phyloP scores from a whole-genome alignment of 2,113 vertebrate species.

The Ornithorhynchus anatinus region DNA sequence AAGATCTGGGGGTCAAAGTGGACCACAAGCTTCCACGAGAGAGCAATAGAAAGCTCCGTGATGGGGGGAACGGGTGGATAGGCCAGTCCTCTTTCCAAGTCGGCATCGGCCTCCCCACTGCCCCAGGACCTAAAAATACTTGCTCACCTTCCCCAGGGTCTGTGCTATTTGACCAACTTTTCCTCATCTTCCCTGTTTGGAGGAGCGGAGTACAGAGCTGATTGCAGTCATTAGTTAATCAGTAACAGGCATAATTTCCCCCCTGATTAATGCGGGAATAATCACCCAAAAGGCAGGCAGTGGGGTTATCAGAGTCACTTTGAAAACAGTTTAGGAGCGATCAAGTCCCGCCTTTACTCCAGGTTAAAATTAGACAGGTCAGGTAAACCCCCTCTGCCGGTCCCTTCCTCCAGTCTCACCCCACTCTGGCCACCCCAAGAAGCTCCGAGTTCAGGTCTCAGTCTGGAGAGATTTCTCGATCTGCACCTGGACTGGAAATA shows the following conservation, averaged over 20 bases:
- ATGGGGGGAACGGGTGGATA: neutral
- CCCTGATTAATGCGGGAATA: constrained; percentile 71
- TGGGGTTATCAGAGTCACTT: constrained; percentile 68
- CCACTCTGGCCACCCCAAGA: no score
- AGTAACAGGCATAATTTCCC: constrained; percentile 69
- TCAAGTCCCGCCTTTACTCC: constrained; percentile 51
- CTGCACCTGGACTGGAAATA: no score
- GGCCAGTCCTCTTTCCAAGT: neutral
- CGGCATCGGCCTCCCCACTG: neutral
- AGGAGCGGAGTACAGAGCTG: constrained; percentile 69
- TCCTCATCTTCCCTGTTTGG: constrained; percentile 51
- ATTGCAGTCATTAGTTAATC: constrained; percentile 73
- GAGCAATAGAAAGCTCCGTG: no score
- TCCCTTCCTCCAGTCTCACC: constrained; percentile 21
- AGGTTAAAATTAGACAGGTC: constrained; percentile 69
- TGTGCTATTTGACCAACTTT: neutral
- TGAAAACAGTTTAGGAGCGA: constrained; percentile 67
- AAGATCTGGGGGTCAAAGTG: no score
- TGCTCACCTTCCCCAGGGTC: neutral
- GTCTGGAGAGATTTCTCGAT: no score
- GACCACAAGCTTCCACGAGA: no score
- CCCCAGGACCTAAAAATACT: neutral
- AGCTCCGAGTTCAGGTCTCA: no score
- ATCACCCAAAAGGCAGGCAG: constrained; percentile 67
- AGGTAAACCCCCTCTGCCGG: constrained; percentile 44